Evolutionary conservation across 2,113 vertebrate genomes (phyloP), one percentile per base, ranked within the genome.

Genomic region (Rhagologus leucostigma): DNA sequence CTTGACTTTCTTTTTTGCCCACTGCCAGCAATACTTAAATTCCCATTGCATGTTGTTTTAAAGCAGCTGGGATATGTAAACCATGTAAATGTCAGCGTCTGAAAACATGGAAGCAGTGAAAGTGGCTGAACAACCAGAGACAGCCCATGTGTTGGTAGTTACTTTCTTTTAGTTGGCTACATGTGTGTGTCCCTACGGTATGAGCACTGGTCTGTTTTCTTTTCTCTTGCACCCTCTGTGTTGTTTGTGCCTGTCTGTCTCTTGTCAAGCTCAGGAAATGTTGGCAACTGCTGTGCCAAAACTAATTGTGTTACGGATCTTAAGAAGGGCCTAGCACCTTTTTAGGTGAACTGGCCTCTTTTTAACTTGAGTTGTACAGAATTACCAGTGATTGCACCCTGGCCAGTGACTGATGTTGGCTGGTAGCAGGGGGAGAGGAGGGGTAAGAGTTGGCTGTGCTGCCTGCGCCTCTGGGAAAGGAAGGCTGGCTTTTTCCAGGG

Each of bases 191-290:
- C 93, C 93, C 68, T 70, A 64, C 2, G 1, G 90, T 96, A 85
- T 92, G 95, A 74, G 49, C 92, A 90, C 92, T 93, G 93, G 92
- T 88, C 95, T 94, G 56, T 92, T 91, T 79, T 96, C 96, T 97
- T 97, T 97, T 96, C 97, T 87, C 84, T 97, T 97, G 96, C 93
- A 97, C 96, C 96, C 93, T 96, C 95, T 90, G 22, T 89, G 91
- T 85, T 74, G 70, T 90, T 86, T 53, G 18, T 96, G 81, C 85
- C 53, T 92, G 74, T 85, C 73, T 88, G 76, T 84, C 73, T 67
- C 59, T 80, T 39, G 79, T 90, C 7, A 22, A 83, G 95, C 71
- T 93, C 79, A 94, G 90, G 85, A 92, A 94, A 56, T 4, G 30
- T 57, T 82, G 74, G 75, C 86, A 79, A 57, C 44, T 84, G 69